These are phyloP conservation scores for Pyrocoelia pectoralis DNA, from an alignment of 2,888 invertebrate species.

Conservation along the genomic window DNA sequence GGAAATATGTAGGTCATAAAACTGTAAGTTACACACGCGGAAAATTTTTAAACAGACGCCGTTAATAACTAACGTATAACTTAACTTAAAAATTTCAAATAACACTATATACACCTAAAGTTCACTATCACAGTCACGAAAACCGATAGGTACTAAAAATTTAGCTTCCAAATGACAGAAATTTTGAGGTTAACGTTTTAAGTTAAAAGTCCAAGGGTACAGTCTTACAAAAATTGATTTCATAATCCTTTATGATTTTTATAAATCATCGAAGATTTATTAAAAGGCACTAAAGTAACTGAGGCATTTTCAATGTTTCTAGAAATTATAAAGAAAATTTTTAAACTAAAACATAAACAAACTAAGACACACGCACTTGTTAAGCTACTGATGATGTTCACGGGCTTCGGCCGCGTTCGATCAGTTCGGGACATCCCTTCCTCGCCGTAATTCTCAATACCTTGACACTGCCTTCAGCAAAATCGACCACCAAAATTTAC, in stretches of 20 bases:
- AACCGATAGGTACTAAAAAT: constrained; percentile 5
- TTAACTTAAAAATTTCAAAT: constrained; percentile 3
- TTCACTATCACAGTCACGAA: constrained; percentile 30
- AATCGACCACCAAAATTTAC: not conserved
- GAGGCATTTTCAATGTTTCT: constrained; percentile 12
- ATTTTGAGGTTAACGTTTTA: constrained; percentile 31
- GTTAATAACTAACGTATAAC: constrained; percentile 13
- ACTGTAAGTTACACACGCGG: constrained; percentile 29
- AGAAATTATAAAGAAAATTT: constrained; percentile 37
- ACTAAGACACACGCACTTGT: constrained; percentile 40
- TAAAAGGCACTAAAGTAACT: constrained; percentile 25
- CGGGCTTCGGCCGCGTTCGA: constrained; percentile 20
- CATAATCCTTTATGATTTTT: not conserved
- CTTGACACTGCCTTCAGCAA: constrained; percentile 3
- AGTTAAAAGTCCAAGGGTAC: constrained; percentile 20
- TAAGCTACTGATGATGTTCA: constrained; percentile 43
- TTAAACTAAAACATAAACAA: constrained; percentile 41
- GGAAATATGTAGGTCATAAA: constrained; percentile 30
- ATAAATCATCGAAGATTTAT: not conserved
- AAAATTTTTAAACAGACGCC: constrained; percentile 17
- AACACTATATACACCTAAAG: constrained; percentile 28
- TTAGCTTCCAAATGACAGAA: constrained; percentile 21
- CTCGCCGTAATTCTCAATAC: constrained; percentile 2
- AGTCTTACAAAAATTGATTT: constrained; percentile 1
- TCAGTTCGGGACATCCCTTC: constrained; percentile 12